Conservation (phyloP, 1,140 invertebrate genomes). For the Scaptomyza pallida region DNA sequence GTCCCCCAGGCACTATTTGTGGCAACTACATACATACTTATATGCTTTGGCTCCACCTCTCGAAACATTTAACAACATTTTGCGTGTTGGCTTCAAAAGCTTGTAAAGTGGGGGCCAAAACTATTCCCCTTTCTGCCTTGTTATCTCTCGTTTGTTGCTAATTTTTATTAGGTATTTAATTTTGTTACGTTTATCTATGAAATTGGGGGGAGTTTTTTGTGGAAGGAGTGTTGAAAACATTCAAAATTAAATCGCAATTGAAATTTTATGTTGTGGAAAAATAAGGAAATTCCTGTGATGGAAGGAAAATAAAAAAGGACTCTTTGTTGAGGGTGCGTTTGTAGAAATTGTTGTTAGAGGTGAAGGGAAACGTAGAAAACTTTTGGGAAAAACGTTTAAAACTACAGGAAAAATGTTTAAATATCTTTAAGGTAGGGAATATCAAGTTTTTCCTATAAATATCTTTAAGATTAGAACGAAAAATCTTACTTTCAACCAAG, state of each 20-base stretch:
- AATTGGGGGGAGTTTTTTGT: neutral
- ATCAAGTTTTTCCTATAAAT: no score
- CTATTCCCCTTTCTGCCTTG: neutral
- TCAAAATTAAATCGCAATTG: constrained; percentile 41
- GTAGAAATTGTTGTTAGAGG: no score
- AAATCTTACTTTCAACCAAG: no score
- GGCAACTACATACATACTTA: no score
- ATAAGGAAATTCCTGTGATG: neutral
- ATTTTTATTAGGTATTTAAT: constrained; percentile 45
- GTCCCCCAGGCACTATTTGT: constrained; percentile 23
- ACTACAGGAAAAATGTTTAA: no score
- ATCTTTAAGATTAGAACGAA: no score
- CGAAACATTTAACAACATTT: constrained; percentile 8
- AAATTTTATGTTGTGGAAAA: constrained; percentile 40
- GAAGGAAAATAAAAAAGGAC: no score
- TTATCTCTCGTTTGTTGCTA: neutral
- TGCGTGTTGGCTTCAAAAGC: constrained; percentile 23
- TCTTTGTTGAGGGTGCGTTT: no score
- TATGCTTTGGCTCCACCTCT: neutral
- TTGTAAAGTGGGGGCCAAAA: neutral
- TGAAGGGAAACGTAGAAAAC: no score
- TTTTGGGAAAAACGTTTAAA: no score
- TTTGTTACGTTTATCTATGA: constrained; percentile 9
- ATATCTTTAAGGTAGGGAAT: no score
- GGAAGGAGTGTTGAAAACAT: constrained; percentile 16